These are phyloP conservation scores for Hoplodrina blanda DNA, from an alignment of 2,888 invertebrate genomes.

Conservation along the genomic window DNA sequence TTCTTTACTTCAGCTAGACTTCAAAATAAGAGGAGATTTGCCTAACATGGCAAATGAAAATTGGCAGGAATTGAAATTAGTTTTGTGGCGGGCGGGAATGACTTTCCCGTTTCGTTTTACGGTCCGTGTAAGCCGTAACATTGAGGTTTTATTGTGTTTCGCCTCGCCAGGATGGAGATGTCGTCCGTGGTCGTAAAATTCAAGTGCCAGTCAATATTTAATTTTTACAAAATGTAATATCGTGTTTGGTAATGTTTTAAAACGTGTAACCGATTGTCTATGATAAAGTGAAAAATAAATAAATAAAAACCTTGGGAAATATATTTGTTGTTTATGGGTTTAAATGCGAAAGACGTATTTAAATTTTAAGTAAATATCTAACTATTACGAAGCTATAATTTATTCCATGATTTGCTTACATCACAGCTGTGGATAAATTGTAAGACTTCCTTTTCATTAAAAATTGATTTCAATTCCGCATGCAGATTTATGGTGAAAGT, in stretches of 20 bases:
- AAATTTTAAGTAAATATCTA: no score
- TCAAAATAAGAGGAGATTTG: constrained; percentile 33
- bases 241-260: neutral
- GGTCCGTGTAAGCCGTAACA: constrained; percentile 69
- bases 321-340: no score
- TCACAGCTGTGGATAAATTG: no score
- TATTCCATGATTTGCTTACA: no score
- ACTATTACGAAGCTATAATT: no score
- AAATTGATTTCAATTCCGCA: neutral
- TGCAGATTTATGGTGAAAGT: constrained; percentile 1
- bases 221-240: constrained; percentile 56
- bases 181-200: constrained; percentile 70
- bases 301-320: neutral
- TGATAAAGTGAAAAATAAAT: neutral
- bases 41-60: constrained; percentile 53
- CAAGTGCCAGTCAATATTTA: constrained; percentile 59
- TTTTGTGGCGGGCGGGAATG: constrained; percentile 70
- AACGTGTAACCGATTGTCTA: neutral
- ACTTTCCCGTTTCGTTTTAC: constrained; percentile 77
- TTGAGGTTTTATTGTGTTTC: constrained; percentile 71
- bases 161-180: constrained; percentile 70
- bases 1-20: constrained; percentile 2
- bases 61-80: constrained; percentile 70
- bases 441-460: neutral
- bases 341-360: no score